phyloP scores from a whole-genome alignment of 2,888 invertebrate species.

The Orthosia cruda region DNA sequence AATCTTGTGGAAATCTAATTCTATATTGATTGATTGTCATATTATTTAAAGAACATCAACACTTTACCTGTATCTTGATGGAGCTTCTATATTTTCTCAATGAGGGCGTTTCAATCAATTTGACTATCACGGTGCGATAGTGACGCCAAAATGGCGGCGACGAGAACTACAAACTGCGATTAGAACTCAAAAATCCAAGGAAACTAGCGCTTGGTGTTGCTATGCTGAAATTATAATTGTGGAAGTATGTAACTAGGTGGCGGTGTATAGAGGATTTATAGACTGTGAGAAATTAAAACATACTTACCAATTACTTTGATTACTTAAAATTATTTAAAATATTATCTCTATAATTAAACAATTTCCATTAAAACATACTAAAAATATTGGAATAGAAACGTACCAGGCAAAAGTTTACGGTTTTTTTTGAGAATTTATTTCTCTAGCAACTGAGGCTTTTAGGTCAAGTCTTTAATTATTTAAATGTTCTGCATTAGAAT shows the following conservation, averaged over 20 bases:
- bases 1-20: constrained; percentile 15
- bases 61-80: constrained; percentile 66
- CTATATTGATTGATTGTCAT: not conserved
- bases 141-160: constrained; percentile 87
- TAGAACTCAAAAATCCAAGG: constrained; percentile 15
- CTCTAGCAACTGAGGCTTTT: no score
- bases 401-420: no score
- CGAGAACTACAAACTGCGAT: constrained; percentile 69
- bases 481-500: no score
- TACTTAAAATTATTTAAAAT: not conserved
- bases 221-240: constrained; percentile 42
- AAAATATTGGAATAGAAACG: no score
- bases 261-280: constrained; percentile 10
- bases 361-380: no score
- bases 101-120: constrained; percentile 89
- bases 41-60: constrained; percentile 35
- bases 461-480: no score
- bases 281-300: not conserved
- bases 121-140: constrained; percentile 76
- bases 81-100: constrained; percentile 85
- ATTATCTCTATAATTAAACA: no score
- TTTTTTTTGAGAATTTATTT: no score
- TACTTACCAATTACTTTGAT: not conserved
- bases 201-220: constrained; percentile 45
- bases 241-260: constrained; percentile 43